Evolutionary conservation across 2,888 invertebrate species (phyloP).

Genomic region (Drosophila diplacantha): DNA sequence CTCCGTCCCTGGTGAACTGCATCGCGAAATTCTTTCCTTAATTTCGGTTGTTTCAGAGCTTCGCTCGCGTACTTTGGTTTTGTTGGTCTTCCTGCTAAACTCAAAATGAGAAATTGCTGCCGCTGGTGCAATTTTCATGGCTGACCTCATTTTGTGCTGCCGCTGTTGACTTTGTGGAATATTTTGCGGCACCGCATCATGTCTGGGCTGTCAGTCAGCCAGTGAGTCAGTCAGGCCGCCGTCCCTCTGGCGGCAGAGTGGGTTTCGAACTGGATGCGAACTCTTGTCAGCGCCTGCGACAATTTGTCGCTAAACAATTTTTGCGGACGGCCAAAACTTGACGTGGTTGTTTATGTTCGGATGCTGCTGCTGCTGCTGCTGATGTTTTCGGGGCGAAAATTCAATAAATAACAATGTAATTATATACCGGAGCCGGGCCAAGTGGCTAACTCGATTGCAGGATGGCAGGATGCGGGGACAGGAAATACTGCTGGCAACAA

Average conservation of each 20-base stretch:
- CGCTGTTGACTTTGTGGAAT: slow-evolving; percentile 68
- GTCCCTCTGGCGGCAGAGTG: slow-evolving; percentile 9
- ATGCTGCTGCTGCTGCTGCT: slow-evolving; percentile 18
- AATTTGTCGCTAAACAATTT: slow-evolving; percentile 71
- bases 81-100: slow-evolving; percentile 57
- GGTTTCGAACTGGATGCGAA: slow-evolving; percentile 31
- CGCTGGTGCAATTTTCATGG: slow-evolving; percentile 70
- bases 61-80: slow-evolving; percentile 23
- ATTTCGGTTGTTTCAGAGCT: slow-evolving; percentile 18
- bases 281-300: slow-evolving; percentile 56
- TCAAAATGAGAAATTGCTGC: slow-evolving; percentile 70
- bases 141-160: slow-evolving; percentile 66
- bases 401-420: slow-evolving; percentile 71
- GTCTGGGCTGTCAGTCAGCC: slow-evolving; percentile 35
- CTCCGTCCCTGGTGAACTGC: slow-evolving; percentile 30
- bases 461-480: neutral
- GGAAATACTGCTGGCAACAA: slow-evolving; percentile 25
- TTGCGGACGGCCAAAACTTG: slow-evolving; percentile 44
- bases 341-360: slow-evolving; percentile 34
- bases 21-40: slow-evolving; percentile 58
- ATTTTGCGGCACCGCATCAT: slow-evolving; percentile 60
- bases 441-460: slow-evolving; percentile 34
- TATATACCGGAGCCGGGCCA: slow-evolving; percentile 45
- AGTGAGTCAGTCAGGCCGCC: slow-evolving; percentile 11
- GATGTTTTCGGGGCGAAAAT: slow-evolving; percentile 49